Evolutionary conservation across 2,797 vertebrate genomes (phyloP), one percentile per base, ranked within the genome.

Genomic region (Sebastes trivittatus): DNA sequence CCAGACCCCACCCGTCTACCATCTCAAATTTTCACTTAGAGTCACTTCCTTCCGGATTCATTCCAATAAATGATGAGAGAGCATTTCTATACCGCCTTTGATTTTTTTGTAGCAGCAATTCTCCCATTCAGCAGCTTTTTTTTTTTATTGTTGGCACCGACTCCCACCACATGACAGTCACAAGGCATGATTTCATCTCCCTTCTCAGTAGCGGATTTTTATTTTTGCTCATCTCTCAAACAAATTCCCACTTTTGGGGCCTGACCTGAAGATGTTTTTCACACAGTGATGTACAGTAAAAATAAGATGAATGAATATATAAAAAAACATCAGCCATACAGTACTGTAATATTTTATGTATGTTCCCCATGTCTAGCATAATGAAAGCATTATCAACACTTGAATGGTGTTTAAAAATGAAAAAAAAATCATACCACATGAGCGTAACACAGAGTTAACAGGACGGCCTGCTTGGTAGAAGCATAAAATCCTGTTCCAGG

Each of bases 81-180:
- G 22, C 42, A 66, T 81, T 66, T 83, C 32, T 64, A 59, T 80
- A 60, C 54, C 25, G 67, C 59, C 10, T 77, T 70, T 74, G 42
- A 78, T 67, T 62, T 74, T 65, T 59, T 55, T 27, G 38, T 42
- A 27, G 16, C 46, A 22, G 46, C 60, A 16, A 20, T 23, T 49
- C 30, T 64, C 42, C n/a, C 22, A 56, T 66, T 77, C 71, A 62
- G 52, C 76, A 66, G 46, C 78, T 87, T 54, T 70, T 59, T 67
- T 27, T 83, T 85, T 74, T 87, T 73, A 84, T 81, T 63, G 58
- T 80, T 82, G 78, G 60, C 82, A 82, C 54, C 11, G 7, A 59
- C 74, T 75, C 56, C 65, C 30, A 79, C 81, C 93, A 91, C 93
- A 93, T 95, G 95, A 95, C 87, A 86, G 93, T 95, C 94, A 95